Conservation (phyloP, 2,797 vertebrate genomes). For the Microhierax caerulescens region DNA sequence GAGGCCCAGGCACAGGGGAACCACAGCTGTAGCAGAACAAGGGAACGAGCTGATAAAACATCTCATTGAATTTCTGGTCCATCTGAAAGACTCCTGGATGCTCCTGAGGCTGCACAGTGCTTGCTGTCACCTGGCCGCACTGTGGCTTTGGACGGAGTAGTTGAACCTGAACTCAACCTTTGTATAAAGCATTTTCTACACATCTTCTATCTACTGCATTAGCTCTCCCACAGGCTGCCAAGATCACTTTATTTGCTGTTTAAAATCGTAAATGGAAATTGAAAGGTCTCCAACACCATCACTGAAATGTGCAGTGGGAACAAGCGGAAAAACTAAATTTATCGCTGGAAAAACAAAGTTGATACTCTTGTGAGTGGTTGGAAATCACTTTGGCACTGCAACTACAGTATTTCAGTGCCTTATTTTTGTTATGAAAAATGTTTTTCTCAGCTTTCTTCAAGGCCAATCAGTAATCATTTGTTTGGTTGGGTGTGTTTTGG, state of each 20-base stretch:
- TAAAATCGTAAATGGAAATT: conserved; percentile 17
- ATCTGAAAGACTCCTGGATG: neutral
- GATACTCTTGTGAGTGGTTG: conserved; percentile 17
- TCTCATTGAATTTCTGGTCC: neutral
- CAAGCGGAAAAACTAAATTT: conserved; percentile 11
- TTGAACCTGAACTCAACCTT: neutral
- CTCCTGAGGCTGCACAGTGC: neutral
- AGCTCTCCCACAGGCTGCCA: neutral
- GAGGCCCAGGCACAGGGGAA: neutral
- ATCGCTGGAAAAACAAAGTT: neutral
- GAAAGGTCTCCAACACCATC: neutral
- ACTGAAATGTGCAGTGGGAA: neutral
- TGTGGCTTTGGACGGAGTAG: neutral
- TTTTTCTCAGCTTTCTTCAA: conserved; percentile 58
- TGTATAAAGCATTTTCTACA: neutral
- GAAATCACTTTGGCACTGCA: conserved; percentile 6
- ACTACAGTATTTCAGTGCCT: neutral
- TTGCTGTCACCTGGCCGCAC: neutral
- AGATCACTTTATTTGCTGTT: conserved; percentile 13
- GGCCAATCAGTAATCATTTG: conserved; percentile 47
- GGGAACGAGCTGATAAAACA: neutral
- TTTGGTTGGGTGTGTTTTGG: neutral
- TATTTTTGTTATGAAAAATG: conserved; percentile 47
- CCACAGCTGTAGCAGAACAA: neutral
- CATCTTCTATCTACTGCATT: neutral